Base-by-base conservation (phyloP, 2,113 vertebrate genomes). In the Entosphenus tridentatus region DNA sequence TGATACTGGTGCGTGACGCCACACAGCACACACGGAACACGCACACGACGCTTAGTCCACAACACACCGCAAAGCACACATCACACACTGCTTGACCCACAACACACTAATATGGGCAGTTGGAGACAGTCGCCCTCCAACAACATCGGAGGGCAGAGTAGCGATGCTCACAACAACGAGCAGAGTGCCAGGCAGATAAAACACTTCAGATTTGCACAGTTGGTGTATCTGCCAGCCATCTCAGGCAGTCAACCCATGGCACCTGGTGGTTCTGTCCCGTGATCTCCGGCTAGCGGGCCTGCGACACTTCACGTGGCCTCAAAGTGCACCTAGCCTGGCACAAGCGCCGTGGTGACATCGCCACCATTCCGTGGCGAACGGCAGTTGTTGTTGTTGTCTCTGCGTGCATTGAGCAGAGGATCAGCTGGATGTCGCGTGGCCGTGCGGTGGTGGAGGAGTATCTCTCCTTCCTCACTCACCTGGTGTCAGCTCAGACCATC, bases 401-500 rank as follows among this genome's bases (percentile, higher is more conserved):
- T 39, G 39, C 6, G 56, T 39, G 57, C 9, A 68, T 56, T 54
- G 69, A 71, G 57, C 73, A 98, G 93, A 86, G 79, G 58, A 69
- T 96, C 57, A 84, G 84, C 0, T 98, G 93, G 92, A 72, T 90
- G 56, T 81, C 77, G 3, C 83, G 90, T 71, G 86, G 87, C 77
- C 79, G 71, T 11, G 77, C 80, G 1, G 93, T 98, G 55, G 85
- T 88, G 72, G 89, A 96, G 10, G 93, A 95, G 69, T 98, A 92
- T 68, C 74, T 98, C 79, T 78, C 83, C 39, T 96, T 98, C 72
- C 85, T 98, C 57, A 78, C 85, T 54, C 93, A 90, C 73, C 82
- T 98, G 10, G 88, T 98, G 6, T 96, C 93, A 2, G 93, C 92
- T 1, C 93, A 98, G 78, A 98, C 92, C 0, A 85, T 96, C 18